phyloP scores from a whole-genome alignment of 1,140 invertebrate genomes.

The Formica exsecta region DNA sequence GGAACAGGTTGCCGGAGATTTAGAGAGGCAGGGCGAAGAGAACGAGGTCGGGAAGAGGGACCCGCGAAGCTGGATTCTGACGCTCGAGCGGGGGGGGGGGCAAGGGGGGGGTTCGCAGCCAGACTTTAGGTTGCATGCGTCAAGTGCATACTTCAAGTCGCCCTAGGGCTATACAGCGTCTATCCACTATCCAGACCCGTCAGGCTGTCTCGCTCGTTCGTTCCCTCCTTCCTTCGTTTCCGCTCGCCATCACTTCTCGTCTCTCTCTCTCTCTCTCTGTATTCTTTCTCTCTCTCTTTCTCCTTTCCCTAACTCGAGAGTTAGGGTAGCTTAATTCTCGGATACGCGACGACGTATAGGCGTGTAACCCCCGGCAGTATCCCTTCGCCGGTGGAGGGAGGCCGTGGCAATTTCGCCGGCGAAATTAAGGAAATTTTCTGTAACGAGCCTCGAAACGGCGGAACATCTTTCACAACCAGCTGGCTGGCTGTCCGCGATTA shows the following conservation, averaged over 20 bases:
- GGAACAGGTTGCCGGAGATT: slow-evolving; percentile 57
- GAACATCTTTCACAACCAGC: slow-evolving; percentile 70
- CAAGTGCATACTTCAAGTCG: slow-evolving; percentile 83
- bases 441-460: slow-evolving; percentile 45
- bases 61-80: slow-evolving; percentile 1
- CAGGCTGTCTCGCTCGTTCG: slow-evolving; percentile 34
- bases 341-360: slow-evolving; percentile 62
- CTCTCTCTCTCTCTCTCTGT: neutral
- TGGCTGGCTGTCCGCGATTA: slow-evolving; percentile 51
- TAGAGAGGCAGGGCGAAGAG: slow-evolving; percentile 50
- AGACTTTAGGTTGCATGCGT: slow-evolving; percentile 81
- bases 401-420: slow-evolving; percentile 67
- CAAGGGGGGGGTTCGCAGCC: slow-evolving; percentile 33
- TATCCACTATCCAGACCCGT: slow-evolving; percentile 57
- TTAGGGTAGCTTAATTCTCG: slow-evolving; percentile 64
- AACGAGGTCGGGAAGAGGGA: neutral
- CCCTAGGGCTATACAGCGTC: slow-evolving; percentile 65
- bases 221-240: neutral
- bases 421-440: slow-evolving; percentile 76
- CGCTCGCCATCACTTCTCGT: slow-evolving; percentile 17
- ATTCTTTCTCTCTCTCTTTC: neutral
- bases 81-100: neutral
- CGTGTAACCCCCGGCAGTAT: slow-evolving; percentile 14
- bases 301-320: slow-evolving; percentile 31
- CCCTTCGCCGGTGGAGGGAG: slow-evolving; percentile 45